Percentiles rank a stretch among this genome's conserved stretches.
phyloP scores from a whole-genome alignment of 2,888 invertebrate genomes.

The Epinotia demarniana region DNA sequence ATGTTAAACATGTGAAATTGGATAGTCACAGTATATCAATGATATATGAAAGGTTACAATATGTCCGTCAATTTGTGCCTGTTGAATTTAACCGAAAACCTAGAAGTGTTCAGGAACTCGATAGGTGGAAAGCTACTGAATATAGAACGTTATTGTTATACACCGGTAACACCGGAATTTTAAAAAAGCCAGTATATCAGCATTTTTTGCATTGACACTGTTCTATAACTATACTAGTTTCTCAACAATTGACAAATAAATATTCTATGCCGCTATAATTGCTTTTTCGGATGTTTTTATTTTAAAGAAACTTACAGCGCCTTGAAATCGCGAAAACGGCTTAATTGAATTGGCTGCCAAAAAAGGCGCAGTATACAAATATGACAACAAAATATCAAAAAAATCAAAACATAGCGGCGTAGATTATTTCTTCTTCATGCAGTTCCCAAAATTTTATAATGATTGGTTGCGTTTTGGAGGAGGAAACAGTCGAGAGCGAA shows the following conservation, averaged over 20 bases:
- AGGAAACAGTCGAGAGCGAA: too few species aligned
- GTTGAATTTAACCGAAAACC: constrained; percentile 4
- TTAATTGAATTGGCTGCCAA: too few species aligned
- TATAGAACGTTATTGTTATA: neutral
- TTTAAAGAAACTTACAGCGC: too few species aligned
- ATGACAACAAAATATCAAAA: too few species aligned
- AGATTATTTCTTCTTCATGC: too few species aligned
- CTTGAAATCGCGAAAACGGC: too few species aligned
- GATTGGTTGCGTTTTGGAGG: too few species aligned
- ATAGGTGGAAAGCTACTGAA: constrained; percentile 12
- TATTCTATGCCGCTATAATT: too few species aligned
- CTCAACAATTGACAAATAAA: neutral
- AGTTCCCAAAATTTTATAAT: too few species aligned
- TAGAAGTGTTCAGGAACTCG: neutral
- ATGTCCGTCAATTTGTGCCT: neutral
- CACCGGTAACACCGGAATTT: neutral
- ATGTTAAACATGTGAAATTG: constrained; percentile 15
- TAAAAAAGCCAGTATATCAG: neutral
- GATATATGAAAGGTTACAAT: neutral
- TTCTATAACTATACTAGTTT: constrained; percentile 1
- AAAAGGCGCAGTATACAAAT: too few species aligned
- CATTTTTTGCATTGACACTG: neutral
- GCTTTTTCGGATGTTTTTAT: too few species aligned
- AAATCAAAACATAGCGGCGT: too few species aligned
- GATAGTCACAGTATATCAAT: neutral